These are phyloP conservation scores for Oncorhynchus gorbuscha DNA, from an alignment of 2,113 vertebrate genomes.

Conservation along the genomic window DNA sequence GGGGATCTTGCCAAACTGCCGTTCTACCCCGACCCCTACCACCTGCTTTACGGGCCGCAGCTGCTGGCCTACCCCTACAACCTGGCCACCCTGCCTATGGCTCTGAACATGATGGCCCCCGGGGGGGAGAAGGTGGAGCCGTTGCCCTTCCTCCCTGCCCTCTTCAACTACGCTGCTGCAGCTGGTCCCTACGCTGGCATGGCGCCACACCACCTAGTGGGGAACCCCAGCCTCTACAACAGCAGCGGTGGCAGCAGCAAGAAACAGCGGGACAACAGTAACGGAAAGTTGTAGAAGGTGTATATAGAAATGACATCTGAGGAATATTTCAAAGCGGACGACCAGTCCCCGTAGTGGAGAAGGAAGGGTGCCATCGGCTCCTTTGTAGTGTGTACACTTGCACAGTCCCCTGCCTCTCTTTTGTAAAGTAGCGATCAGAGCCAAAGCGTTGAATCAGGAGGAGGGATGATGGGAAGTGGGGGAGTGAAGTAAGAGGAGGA, in stretches of 20 bases:
- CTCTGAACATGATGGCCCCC: conserved; percentile 87
- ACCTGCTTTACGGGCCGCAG: conserved; percentile 84
- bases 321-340: conserved; percentile 58
- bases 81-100: conserved; percentile 83
- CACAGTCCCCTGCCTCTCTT: conserved; percentile 66
- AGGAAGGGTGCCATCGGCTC: conserved; percentile 41
- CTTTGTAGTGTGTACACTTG: conserved; percentile 60
- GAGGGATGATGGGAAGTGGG: conserved; percentile 51
- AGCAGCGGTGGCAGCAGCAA: conserved; percentile 66
- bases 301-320: conserved; percentile 30
- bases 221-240: conserved; percentile 71
- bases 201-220: conserved; percentile 67
- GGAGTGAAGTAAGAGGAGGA: conserved; percentile 33
- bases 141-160: conserved; percentile 84
- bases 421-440: conserved; percentile 68
- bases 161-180: conserved; percentile 84
- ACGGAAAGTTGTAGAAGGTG: conserved; percentile 70
- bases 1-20: conserved; percentile 79
- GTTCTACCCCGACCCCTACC: conserved; percentile 88
- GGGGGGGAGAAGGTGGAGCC: conserved; percentile 84
- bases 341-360: conserved; percentile 55
- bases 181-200: conserved; percentile 80
- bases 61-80: conserved; percentile 88
- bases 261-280: conserved; percentile 72
- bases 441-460: conserved; percentile 60